Percentiles rank a stretch among this genome's conserved stretches.
Evolutionary conservation across 2,888 invertebrate genomes (phyloP).

Genomic region (Synergus laeviventris): DNA sequence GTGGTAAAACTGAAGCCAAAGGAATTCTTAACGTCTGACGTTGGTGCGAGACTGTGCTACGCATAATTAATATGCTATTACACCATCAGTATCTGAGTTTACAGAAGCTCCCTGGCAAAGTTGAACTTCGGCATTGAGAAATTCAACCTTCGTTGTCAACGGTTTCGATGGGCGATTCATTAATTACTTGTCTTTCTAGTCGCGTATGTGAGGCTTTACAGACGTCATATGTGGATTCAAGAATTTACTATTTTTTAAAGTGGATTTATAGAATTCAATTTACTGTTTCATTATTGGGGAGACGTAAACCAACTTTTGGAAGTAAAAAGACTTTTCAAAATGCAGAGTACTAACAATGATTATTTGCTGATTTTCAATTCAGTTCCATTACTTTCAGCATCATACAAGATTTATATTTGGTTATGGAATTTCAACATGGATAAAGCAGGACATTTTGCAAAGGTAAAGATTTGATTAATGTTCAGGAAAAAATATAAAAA

Average conservation of each 20-base stretch:
- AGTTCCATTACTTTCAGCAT: too few relatives aligned
- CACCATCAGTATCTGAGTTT: constrained; percentile 17
- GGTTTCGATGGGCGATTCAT: constrained; percentile 18
- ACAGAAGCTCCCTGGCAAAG: constrained; percentile 15
- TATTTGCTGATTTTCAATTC: too few relatives aligned
- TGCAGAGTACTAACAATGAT: neutral
- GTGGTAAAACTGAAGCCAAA: neutral
- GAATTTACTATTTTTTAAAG: neutral
- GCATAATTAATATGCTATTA: constrained; percentile 41
- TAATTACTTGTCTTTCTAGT: constrained; percentile 32
- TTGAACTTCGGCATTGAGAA: constrained; percentile 39
- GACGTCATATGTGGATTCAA: constrained; percentile 9
- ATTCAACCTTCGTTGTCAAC: constrained; percentile 35
- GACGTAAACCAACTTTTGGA: neutral
- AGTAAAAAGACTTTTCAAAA: neutral
- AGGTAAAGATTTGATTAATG: neutral
- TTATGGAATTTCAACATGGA: too few relatives aligned
- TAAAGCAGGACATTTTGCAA: neutral
- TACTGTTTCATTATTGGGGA: neutral
- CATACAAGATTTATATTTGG: too few relatives aligned
- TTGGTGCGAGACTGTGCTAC: constrained; percentile 17
- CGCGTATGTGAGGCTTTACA: constrained; percentile 4
- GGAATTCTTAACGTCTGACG: constrained; percentile 40
- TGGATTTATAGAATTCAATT: neutral
- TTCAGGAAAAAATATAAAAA: too few relatives aligned